Percentiles rank a stretch among this genome's conserved stretches.
Conservation (phyloP, 2,113 vertebrate species). For the Microtus montanus region DNA sequence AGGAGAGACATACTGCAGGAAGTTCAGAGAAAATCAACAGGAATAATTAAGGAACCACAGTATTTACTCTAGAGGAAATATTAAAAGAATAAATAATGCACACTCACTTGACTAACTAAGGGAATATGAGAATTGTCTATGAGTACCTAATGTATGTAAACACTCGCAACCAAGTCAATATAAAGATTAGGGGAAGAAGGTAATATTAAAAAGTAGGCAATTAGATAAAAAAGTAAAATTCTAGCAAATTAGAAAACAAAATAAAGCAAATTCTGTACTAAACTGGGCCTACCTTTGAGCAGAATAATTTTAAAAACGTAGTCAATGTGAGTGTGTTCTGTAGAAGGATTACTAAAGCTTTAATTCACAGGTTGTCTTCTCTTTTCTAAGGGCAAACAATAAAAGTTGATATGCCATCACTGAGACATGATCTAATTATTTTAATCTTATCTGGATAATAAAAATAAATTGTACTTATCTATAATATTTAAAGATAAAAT, state of each 20-base stretch:
- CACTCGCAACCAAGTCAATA: slow-evolving; percentile 56
- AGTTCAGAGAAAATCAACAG: slow-evolving; percentile 79
- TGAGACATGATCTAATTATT: not conserved
- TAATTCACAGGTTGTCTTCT: not conserved
- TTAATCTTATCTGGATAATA: slow-evolving; percentile 9
- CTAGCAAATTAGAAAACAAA: slow-evolving; percentile 46
- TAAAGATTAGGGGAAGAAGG: slow-evolving; percentile 56
- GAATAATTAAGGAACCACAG: slow-evolving; percentile 79
- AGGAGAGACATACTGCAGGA: slow-evolving; percentile 63
- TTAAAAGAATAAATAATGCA: slow-evolving; percentile 79
- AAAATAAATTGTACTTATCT: not conserved
- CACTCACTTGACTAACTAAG: slow-evolving; percentile 67
- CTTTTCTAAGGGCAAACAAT: not conserved
- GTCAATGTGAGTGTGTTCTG: not conserved
- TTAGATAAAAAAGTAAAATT: slow-evolving; percentile 66
- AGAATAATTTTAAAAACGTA: slow-evolving; percentile 50
- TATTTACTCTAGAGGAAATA: slow-evolving; percentile 81
- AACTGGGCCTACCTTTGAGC: not conserved
- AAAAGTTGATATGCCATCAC: not conserved
- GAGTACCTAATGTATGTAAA: slow-evolving; percentile 71
- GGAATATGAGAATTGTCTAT: slow-evolving; percentile 74
- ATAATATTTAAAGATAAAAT: not conserved
- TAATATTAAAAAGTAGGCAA: slow-evolving; percentile 74
- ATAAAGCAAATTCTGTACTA: slow-evolving; percentile 22
- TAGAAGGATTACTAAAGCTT: not conserved